Evolutionary conservation across 2,888 invertebrate genomes (phyloP).

Genomic region (Sicus ferrugineus): DNA sequence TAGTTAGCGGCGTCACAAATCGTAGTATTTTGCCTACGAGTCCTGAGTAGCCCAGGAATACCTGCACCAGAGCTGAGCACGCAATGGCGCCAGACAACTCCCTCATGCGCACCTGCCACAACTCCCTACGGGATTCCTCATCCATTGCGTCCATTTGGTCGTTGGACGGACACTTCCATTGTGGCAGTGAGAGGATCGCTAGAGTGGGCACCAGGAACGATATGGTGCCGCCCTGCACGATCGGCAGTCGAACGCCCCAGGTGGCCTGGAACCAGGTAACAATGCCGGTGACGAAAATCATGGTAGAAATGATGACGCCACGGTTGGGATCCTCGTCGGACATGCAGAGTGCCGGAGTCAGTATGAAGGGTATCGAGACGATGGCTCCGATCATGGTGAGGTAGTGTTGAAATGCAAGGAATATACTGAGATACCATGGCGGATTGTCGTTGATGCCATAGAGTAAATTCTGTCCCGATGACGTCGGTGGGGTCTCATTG

Average conservation of each 20-base stretch:
- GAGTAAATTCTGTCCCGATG: slow-evolving; percentile 58
- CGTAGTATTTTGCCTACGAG: slow-evolving; percentile 77
- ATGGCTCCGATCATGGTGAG: slow-evolving; percentile 87
- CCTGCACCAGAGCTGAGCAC: slow-evolving; percentile 78
- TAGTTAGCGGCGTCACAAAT: slow-evolving; percentile 83
- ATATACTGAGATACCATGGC: slow-evolving; percentile 84
- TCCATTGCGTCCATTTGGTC: slow-evolving; percentile 68
- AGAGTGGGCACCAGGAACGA: slow-evolving; percentile 81
- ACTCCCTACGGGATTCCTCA: slow-evolving; percentile 67
- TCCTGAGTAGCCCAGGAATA: slow-evolving; percentile 76
- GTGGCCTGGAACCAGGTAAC: slow-evolving; percentile 78
- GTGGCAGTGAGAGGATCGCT: slow-evolving; percentile 75
- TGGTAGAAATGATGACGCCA: slow-evolving; percentile 81
- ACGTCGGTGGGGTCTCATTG: slow-evolving; percentile 5
- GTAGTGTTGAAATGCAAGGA: slow-evolving; percentile 85
- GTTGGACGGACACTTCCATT: slow-evolving; percentile 74
- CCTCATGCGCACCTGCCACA: slow-evolving; percentile 81
- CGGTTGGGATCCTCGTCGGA: slow-evolving; percentile 76
- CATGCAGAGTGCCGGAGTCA: slow-evolving; percentile 84
- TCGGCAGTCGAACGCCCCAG: slow-evolving; percentile 78
- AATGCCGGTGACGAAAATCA: slow-evolving; percentile 82
- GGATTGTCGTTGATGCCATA: slow-evolving; percentile 84
- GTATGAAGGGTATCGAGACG: slow-evolving; percentile 81
- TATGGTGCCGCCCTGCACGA: slow-evolving; percentile 82
- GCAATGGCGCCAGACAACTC: slow-evolving; percentile 86